phyloP scores from a whole-genome alignment of 2,888 invertebrate species.

The Pyralis farinalis region DNA sequence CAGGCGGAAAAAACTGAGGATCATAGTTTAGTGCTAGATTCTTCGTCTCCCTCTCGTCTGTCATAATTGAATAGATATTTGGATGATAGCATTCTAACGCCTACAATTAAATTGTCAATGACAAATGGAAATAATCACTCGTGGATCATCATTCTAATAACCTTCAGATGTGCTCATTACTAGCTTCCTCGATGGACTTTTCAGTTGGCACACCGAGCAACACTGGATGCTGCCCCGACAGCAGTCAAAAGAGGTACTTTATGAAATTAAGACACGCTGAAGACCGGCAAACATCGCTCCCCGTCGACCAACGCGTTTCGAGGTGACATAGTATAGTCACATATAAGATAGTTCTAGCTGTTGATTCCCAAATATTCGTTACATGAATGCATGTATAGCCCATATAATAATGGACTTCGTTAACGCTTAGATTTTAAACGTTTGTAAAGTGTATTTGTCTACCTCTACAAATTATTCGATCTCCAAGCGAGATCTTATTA shows the following conservation, averaged over 20 bases:
- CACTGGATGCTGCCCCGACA: constrained; percentile 22
- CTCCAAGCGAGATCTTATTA: constrained; percentile 60
- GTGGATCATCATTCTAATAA: constrained; percentile 23
- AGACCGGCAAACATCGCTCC: constrained; percentile 36
- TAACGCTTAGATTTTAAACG: constrained; percentile 48
- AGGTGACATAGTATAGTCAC: constrained; percentile 74
- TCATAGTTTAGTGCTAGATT: too few species aligned
- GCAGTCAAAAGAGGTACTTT: constrained; percentile 67
- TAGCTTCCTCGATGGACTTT: constrained; percentile 77
- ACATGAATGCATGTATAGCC: constrained; percentile 56
- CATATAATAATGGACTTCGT: constrained; percentile 45
- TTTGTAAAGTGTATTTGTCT: constrained; percentile 62
- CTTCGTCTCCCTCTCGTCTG: too few species aligned
- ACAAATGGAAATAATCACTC: constrained; percentile 2
- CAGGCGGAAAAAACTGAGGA: too few species aligned
- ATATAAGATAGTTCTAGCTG: constrained; percentile 42
- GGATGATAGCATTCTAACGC: too few species aligned
- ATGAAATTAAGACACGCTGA: constrained; percentile 51
- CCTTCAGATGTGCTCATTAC: constrained; percentile 47
- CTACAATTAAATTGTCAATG: too few species aligned
- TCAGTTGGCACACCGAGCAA: constrained; percentile 70
- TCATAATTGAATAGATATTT: too few species aligned
- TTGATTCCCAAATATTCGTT: constrained; percentile 28
- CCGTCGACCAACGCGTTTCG: constrained; percentile 47
- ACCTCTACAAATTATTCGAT: constrained; percentile 51